These are phyloP conservation scores for Listronotus bonariensis DNA, from an alignment of 1,140 invertebrate species.

Conservation along the genomic window DNA sequence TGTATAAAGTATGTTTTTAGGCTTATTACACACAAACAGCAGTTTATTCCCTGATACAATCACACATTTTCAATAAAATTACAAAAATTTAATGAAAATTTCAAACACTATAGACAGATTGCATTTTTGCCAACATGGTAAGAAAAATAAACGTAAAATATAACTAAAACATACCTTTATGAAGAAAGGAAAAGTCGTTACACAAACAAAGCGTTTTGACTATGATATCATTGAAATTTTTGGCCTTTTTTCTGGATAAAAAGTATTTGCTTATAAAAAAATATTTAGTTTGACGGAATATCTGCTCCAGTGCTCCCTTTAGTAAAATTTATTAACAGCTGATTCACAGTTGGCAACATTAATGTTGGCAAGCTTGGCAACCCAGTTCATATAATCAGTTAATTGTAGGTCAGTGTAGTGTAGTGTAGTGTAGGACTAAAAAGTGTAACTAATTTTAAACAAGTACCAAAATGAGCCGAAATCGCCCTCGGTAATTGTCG, in stretches of 20 bases:
- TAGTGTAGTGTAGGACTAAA: too few relatives aligned
- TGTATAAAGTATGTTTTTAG: too few relatives aligned
- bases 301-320: slow-evolving; percentile 1
- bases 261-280: not conserved
- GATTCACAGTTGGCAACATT: not conserved
- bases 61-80: too few relatives aligned
- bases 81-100: not conserved
- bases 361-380: too few relatives aligned
- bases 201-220: not conserved
- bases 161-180: not conserved
- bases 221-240: not conserved
- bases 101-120: slow-evolving; percentile 13
- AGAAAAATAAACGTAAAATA: slow-evolving; percentile 3
- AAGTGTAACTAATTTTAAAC: too few relatives aligned
- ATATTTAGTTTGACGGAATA: too few relatives aligned
- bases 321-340: not conserved
- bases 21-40: too few relatives aligned
- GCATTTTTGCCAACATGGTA: slow-evolving; percentile 25
- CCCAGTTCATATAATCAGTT: too few relatives aligned
- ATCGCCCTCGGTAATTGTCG: too few relatives aligned
- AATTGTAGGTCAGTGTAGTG: too few relatives aligned
- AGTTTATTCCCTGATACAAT: too few relatives aligned
- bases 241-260: not conserved
- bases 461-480: too few relatives aligned
- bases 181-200: not conserved